Base-by-base conservation (phyloP, 1,140 invertebrate species). In the Zaprionus nigranus region DNA sequence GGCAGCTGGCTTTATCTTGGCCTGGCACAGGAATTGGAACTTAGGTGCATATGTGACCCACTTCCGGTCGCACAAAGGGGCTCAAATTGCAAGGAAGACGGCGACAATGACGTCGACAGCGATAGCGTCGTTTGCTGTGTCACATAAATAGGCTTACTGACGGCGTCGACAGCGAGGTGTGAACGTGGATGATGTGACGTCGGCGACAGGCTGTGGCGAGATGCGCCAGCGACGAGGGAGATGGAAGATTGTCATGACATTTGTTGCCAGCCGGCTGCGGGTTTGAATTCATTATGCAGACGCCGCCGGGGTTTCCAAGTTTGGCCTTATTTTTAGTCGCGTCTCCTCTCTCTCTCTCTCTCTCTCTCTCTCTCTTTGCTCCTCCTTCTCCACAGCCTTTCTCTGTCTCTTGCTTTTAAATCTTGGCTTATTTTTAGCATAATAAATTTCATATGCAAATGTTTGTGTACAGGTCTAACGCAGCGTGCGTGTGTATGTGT, bases 401-500 rank as follows among this genome's bases (percentile, higher is more conserved):
- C 6, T 38, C 22, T 54, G 30, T 11, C 46, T n/a, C 26, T 58
- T 28, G 17, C 51, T 15, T 56, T 56, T 75, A 90, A 82, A 85
- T 90, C 85, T 85, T 90, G 76, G 86, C 85, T 90, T 90, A 90
- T 90, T 90, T 90, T 90, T 85, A 90, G 85, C 85, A 85, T 90
- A 80, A 85, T 90, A 90, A 90, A 88, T 88, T 85, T 79, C 69
- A 73, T 84, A 88, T 90, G 86, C 79, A 90, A 90, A 85, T 90
- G 80, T 85, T 90, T 85, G 81, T 85, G 85, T 64, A 71, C 61
- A 64, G 56, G 43, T 57, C 49, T 24, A 34, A 20, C 17, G 17
- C 38, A 4, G 7, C 12, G 5, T 26, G 0, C 77, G 57, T 53
- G 30, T 5, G 57, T 53, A 24, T 5, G 15, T 64, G 43, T 61